Conservation (phyloP, 1,140 invertebrate genomes). For the Berghia stephanieae region DNA sequence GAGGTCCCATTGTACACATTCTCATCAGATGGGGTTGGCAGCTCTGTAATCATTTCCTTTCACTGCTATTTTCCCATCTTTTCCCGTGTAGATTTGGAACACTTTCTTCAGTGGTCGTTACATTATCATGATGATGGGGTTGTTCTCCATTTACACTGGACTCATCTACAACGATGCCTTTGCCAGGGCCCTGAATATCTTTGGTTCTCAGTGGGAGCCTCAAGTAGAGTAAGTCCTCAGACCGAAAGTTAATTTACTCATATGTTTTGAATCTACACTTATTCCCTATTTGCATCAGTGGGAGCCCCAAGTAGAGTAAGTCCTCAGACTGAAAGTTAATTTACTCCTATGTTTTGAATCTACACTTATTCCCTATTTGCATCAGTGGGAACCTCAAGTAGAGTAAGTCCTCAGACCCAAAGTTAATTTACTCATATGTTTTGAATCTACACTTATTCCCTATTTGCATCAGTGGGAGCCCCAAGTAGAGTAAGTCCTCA, state of each 20-base stretch:
- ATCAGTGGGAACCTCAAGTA: conserved; percentile 73
- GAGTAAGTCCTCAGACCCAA: background rate
- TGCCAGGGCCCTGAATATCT: conserved; percentile 93
- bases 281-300: conserved; percentile 70
- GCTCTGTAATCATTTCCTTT: background rate
- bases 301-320: conserved; percentile 64
- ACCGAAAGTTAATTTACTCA: no score
- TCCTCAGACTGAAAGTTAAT: no score
- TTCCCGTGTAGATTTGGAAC: conserved; percentile 84
- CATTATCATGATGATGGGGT: conserved; percentile 95
- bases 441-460: no score
- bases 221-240: conserved; percentile 14
- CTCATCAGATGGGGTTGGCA: no score
- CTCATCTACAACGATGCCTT: conserved; percentile 97
- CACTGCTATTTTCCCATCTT: background rate
- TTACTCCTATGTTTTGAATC: no score
- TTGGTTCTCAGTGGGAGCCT: conserved; percentile 84
- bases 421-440: no score
- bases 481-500: conserved; percentile 16
- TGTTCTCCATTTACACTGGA: conserved; percentile 97
- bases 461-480: conserved; percentile 73
- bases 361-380: background rate
- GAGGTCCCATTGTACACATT: no score
- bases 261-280: no score
- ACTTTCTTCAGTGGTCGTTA: conserved; percentile 98